Evolutionary conservation across 1,140 invertebrate species (phyloP).

Genomic region (Euwallacea fornicatus): DNA sequence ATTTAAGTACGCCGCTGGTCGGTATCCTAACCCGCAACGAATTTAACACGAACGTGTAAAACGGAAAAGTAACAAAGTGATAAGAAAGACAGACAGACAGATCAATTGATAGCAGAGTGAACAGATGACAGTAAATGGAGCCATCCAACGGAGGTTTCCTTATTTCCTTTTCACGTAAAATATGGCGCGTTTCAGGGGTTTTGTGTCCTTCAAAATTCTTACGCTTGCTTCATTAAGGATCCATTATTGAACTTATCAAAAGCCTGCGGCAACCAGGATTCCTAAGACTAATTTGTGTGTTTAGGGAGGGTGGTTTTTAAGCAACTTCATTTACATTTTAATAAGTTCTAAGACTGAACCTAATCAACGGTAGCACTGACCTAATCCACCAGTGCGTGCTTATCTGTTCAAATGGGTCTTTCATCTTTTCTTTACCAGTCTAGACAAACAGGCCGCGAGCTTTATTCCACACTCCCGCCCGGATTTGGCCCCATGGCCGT

Average conservation of each 20-base stretch:
- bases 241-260: conserved; percentile 36
- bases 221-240: conserved; percentile 32
- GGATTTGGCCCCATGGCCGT: conserved; percentile 31
- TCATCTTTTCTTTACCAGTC: conserved; percentile 45
- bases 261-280: conserved; percentile 16
- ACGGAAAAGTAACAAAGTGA: conserved; percentile 51
- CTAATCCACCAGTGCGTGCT: conserved; percentile 45
- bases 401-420: conserved; percentile 43
- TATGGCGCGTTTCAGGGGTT: conserved; percentile 38
- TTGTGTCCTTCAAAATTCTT: conserved; percentile 37
- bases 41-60: conserved; percentile 50
- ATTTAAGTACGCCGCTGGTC: neutral
- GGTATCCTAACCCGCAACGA: conserved; percentile 2
- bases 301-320: neutral
- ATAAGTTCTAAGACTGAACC: neutral
- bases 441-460: conserved; percentile 36
- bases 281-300: conserved; percentile 15
- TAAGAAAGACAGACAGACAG: conserved; percentile 52
- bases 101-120: conserved; percentile 50
- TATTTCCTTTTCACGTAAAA: conserved; percentile 46
- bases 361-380: conserved; percentile 15
- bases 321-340: neutral
- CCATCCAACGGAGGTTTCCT: conserved; percentile 42
- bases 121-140: conserved; percentile 51
- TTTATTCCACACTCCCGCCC: conserved; percentile 22